phyloP scores from a whole-genome alignment of 30 jellyfish, hydroid and myxozoan genomes.

The Pseudorhiza aurosa region DNA sequence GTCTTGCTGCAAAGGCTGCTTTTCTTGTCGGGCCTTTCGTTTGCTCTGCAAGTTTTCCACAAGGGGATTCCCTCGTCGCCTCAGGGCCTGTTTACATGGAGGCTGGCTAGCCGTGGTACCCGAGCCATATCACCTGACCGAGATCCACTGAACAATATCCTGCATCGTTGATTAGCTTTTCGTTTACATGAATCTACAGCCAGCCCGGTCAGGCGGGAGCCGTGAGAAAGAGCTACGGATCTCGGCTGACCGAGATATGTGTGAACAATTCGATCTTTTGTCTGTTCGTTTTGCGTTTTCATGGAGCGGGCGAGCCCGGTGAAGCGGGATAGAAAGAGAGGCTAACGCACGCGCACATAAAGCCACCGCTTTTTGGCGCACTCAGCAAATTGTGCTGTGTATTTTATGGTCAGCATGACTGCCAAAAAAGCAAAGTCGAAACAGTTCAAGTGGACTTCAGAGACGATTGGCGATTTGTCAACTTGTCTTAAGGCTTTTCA shows the following conservation, averaged over 20 bases:
- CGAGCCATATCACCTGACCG: constrained; percentile 26
- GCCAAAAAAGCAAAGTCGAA: too few species aligned
- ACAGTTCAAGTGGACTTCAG: too few species aligned
- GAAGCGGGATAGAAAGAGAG: constrained; percentile 12
- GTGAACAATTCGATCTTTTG: constrained; percentile 5
- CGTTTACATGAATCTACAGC: constrained; percentile 20
- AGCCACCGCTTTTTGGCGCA: too few species aligned
- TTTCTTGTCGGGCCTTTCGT: background rate
- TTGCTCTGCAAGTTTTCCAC: background rate
- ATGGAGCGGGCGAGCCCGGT: constrained; percentile 5
- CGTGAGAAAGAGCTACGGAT: constrained; percentile 9
- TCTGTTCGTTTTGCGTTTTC: constrained; percentile 3
- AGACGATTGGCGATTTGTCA: too few species aligned
- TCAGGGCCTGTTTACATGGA: background rate
- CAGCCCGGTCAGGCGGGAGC: constrained; percentile 11
- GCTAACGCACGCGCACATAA: too few species aligned
- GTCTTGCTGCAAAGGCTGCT: background rate
- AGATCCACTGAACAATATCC: constrained; percentile 4
- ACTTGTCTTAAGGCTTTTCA: too few species aligned
- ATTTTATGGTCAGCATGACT: too few species aligned
- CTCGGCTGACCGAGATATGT: constrained; percentile 15
- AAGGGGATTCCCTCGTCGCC: background rate
- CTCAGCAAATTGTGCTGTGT: too few species aligned
- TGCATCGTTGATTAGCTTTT: background rate
- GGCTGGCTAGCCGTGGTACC: too few species aligned